Evolutionary conservation across 2,888 invertebrate species (phyloP).

Genomic region (Perizoma affinitatum): DNA sequence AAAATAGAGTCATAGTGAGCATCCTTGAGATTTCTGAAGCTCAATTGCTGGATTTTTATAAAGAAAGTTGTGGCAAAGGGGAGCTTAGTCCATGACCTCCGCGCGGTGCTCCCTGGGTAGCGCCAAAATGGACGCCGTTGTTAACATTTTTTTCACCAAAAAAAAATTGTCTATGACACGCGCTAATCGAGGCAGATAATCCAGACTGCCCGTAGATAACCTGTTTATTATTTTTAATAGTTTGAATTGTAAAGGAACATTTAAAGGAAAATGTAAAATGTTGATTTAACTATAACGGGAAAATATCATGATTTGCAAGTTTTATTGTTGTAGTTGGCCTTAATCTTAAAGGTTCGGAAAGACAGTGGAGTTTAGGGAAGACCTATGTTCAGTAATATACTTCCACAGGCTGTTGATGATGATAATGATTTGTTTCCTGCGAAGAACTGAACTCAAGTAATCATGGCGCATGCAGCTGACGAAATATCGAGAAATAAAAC

Average conservation of each 20-base stretch:
- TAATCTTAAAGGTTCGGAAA: no score
- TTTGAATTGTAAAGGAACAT: not conserved
- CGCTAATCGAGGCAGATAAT: conserved; percentile 38
- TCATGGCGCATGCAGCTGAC: no score
- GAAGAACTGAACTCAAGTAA: no score
- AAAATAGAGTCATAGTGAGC: no score
- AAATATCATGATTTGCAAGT: no score
- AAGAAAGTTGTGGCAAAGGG: conserved; percentile 68
- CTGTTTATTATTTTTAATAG: conserved; percentile 16
- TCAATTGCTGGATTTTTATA: conserved; percentile 40
- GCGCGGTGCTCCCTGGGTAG: conserved; percentile 83
- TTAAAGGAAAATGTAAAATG: not conserved
- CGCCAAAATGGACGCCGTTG: conserved; percentile 78
- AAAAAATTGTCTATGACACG: conserved; percentile 48
- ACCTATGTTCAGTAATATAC: no score
- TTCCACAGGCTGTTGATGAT: no score
- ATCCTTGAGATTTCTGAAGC: conserved; percentile 21
- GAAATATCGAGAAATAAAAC: no score
- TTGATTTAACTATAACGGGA: no score
- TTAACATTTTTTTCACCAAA: conserved; percentile 59
- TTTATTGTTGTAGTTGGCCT: no score
- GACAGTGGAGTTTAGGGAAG: no score
- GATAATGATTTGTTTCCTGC: no score
- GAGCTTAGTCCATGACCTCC: conserved; percentile 82
- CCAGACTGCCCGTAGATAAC: conserved; percentile 36